phyloP scores from a whole-genome alignment of 2,113 vertebrate species.

The Macrotus californicus region DNA sequence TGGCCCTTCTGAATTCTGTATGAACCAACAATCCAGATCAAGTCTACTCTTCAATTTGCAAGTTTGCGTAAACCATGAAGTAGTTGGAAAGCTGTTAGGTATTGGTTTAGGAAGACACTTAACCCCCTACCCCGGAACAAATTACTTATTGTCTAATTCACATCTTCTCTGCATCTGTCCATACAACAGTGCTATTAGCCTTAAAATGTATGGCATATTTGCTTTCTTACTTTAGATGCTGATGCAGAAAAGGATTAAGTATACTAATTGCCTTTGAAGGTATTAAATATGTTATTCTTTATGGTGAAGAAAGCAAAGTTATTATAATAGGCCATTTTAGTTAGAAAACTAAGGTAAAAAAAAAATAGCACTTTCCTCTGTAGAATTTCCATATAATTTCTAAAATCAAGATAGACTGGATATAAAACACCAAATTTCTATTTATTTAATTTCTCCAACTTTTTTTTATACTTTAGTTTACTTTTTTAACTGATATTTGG shows the following conservation, averaged over 20 bases:
- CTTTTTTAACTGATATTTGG: background rate
- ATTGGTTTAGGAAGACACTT: slow-evolving; percentile 21
- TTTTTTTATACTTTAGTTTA: background rate
- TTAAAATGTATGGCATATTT: background rate
- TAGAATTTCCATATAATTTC: background rate
- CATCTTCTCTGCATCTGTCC: background rate
- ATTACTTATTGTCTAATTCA: background rate
- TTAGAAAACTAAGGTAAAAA: background rate
- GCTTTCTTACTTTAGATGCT: background rate
- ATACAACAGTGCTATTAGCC: background rate
- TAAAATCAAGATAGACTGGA: background rate
- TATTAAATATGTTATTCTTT: background rate
- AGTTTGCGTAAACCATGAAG: background rate
- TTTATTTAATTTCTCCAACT: background rate
- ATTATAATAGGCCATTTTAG: background rate
- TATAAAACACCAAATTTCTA: slow-evolving; percentile 1
- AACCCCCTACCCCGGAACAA: background rate
- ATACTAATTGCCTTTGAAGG: background rate
- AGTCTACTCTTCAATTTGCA: background rate
- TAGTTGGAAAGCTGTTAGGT: background rate
- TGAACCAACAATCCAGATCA: background rate
- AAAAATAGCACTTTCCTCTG: background rate
- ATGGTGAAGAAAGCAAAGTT: background rate
- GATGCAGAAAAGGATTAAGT: background rate
- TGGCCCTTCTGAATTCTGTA: background rate